Evolutionary conservation across 2,113 vertebrate genomes (phyloP).

Genomic region (Athene noctua): DNA sequence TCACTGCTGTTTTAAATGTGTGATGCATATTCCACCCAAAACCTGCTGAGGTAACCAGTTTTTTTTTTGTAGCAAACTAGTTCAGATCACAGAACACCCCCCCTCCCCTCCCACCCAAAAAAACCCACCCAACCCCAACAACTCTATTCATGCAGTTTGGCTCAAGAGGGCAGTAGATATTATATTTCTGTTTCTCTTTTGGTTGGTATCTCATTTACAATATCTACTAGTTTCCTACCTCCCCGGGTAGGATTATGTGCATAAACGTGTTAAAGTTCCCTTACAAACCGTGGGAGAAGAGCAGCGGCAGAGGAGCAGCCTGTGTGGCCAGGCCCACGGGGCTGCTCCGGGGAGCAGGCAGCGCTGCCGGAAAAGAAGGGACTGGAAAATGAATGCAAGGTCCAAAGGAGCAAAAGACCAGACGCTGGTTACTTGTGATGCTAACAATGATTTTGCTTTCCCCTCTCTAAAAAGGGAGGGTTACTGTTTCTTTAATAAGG

Average conservation of each 20-base stretch:
- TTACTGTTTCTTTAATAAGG: conserved; percentile 69
- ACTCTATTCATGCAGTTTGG: conserved; percentile 19
- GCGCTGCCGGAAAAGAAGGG: neutral
- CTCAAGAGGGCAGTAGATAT: conserved; percentile 61
- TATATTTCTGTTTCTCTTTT: conserved; percentile 33
- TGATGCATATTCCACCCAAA: neutral
- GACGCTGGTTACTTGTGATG: neutral
- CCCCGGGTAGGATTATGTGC: conserved; percentile 53
- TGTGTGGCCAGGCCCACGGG: neutral
- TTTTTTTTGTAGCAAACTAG: neutral
- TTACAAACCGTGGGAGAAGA: neutral
- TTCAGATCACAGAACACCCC: neutral
- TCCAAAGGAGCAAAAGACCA: conserved; percentile 27
- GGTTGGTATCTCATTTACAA: conserved; percentile 13
- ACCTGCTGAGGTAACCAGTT: conserved; percentile 29
- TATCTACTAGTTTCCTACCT: conserved; percentile 21
- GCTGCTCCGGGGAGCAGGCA: neutral
- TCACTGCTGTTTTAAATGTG: neutral
- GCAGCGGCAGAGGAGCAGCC: neutral
- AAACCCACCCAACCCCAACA: neutral
- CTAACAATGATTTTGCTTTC: neutral
- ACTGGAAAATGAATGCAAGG: conserved; percentile 22
- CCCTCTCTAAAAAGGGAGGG: conserved; percentile 17
- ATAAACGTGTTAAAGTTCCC: conserved; percentile 49
- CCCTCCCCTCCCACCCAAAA: too few relatives aligned